Conservation (phyloP, 2,888 invertebrate species). For the Dyspetes luteomarginatus region DNA sequence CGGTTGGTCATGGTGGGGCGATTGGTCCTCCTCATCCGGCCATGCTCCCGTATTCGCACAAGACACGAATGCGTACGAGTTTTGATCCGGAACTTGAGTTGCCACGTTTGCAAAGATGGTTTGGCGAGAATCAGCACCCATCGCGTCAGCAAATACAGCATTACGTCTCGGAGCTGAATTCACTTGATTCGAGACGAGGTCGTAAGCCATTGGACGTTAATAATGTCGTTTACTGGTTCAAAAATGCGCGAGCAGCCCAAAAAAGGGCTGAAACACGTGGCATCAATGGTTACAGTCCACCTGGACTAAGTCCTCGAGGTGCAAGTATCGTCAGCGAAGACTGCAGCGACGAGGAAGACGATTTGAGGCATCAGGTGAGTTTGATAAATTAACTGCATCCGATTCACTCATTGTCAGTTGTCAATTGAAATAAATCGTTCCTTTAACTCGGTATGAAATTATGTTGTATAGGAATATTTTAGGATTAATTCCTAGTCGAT, state of each 20-base stretch:
- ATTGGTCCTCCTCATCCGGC: conserved; percentile 88
- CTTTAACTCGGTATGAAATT: no score
- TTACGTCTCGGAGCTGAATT: conserved; percentile 97
- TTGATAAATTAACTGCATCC: neutral
- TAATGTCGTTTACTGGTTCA: conserved; percentile 99
- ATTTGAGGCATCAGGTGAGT: conserved; percentile 84
- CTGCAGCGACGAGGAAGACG: conserved; percentile 84
- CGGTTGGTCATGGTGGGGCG: conserved; percentile 82
- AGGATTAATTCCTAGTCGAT: no score
- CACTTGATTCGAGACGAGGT: conserved; percentile 95
- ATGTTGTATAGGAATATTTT: no score
- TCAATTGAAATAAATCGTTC: neutral
- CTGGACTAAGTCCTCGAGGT: conserved; percentile 81
- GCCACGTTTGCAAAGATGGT: conserved; percentile 98
- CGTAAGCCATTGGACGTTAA: conserved; percentile 97
- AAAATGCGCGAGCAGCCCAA: conserved; percentile 98
- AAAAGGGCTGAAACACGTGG: conserved; percentile 91
- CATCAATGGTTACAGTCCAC: conserved; percentile 83
- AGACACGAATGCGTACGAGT: conserved; percentile 97
- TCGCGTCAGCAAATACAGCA: conserved; percentile 98
- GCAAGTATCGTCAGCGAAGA: conserved; percentile 83
- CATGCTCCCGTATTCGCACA: conserved; percentile 87
- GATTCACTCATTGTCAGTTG: neutral
- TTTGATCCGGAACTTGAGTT: conserved; percentile 98
- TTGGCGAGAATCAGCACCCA: conserved; percentile 98